phyloP scores from a whole-genome alignment of 2,888 invertebrate genomes.

The Deladenus siricidicola region DNA sequence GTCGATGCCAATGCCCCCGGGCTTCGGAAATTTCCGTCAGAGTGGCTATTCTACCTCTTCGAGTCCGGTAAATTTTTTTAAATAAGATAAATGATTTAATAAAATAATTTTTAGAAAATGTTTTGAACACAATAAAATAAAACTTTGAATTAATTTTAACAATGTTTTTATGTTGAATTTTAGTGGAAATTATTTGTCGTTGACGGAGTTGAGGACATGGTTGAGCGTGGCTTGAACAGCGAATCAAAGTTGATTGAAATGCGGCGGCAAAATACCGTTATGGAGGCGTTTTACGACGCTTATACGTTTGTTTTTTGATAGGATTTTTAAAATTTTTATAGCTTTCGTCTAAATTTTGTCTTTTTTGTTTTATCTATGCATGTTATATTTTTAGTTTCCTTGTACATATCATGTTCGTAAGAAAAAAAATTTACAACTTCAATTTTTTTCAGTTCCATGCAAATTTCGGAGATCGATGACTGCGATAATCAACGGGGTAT shows the following conservation, averaged over 20 bases:
- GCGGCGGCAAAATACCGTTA: conserved; percentile 1
- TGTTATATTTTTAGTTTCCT: neutral
- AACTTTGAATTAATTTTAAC: too few species aligned
- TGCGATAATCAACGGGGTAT: conserved; percentile 3
- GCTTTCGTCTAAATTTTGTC: neutral
- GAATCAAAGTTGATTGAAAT: conserved; percentile 9
- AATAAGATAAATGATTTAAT: neutral
- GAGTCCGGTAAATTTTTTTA: neutral
- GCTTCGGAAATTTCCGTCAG: too few species aligned
- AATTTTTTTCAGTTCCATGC: too few species aligned
- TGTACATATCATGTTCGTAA: neutral
- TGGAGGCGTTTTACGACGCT: conserved; percentile 14
- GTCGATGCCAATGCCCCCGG: neutral
- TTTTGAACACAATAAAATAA: too few species aligned
- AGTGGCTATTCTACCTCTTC: neutral
- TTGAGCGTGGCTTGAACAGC: conserved; percentile 12
- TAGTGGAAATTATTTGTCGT: conserved; percentile 9
- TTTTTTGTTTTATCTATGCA: neutral
- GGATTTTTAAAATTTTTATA: conserved; percentile 1
- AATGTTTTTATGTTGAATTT: too few species aligned
- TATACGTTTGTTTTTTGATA: neutral
- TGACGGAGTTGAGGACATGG: neutral
- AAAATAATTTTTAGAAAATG: too few species aligned
- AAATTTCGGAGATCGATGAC: conserved; percentile 10
- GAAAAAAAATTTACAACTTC: neutral